A percentile compares a stretch with the other conserved stretches of the same genome.
These are phyloP conservation scores for Tetragonisca angustula DNA, from an alignment of 2,888 invertebrate genomes.

Conservation along the genomic window DNA sequence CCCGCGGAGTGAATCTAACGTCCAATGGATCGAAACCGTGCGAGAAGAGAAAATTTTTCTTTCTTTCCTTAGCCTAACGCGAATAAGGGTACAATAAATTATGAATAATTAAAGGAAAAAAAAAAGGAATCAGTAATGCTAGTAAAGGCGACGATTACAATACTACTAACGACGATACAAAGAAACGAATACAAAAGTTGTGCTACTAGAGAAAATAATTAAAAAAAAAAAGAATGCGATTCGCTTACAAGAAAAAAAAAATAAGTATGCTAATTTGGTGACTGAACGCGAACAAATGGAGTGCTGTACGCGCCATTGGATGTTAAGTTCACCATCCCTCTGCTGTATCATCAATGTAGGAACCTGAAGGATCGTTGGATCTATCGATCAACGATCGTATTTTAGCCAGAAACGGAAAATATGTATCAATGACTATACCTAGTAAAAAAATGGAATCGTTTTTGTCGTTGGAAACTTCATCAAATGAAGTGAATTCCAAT, in stretches of 20 bases:
- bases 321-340: conserved; percentile 47
- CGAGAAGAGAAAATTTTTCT: conserved; percentile 8
- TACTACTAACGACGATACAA: conserved; percentile 39
- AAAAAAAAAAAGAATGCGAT: not conserved
- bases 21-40: conserved; percentile 48
- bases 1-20: conserved; percentile 48
- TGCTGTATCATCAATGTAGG: conserved; percentile 8
- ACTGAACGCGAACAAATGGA: conserved; percentile 15
- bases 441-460: not conserved
- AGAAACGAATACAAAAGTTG: conserved; percentile 16
- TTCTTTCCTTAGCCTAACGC: conserved; percentile 33
- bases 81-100: conserved; percentile 50
- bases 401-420: not conserved
- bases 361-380: conserved; percentile 11
- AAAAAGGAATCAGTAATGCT: conserved; percentile 28
- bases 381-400: not conserved
- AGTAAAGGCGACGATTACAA: conserved; percentile 32
- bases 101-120: conserved; percentile 13
- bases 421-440: not conserved
- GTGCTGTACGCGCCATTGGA: conserved; percentile 42
- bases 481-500: not conserved
- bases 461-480: conserved; percentile 3
- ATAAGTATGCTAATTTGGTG: conserved; percentile 13
- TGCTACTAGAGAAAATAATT: conserved; percentile 8
- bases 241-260: not conserved